Evolutionary conservation across 1,140 invertebrate species (phyloP).

Genomic region (Lordiphosa mommai): DNA sequence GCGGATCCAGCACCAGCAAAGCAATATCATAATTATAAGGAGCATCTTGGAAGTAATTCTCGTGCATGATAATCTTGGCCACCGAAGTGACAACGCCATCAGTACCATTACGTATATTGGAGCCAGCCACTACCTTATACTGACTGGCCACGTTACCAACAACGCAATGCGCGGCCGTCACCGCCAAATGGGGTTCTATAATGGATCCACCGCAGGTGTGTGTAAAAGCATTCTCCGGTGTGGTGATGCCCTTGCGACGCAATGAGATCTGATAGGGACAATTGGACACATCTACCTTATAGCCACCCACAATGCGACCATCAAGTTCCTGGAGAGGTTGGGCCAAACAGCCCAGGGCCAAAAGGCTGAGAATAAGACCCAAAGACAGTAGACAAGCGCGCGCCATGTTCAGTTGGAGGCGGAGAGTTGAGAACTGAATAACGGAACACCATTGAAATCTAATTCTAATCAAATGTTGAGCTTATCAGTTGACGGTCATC

Average conservation of each 20-base stretch:
- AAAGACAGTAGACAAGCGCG: constrained; percentile 21
- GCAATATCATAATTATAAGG: constrained; percentile 67
- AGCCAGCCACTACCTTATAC: constrained; percentile 56
- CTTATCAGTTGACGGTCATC: constrained; percentile 39
- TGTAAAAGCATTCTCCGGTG: constrained; percentile 24
- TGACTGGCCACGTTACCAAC: constrained; percentile 52
- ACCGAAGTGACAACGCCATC: constrained; percentile 66
- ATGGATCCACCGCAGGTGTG: constrained; percentile 83
- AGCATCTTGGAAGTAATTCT: constrained; percentile 46
- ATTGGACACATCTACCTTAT: constrained; percentile 25
- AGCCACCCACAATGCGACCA: constrained; percentile 66
- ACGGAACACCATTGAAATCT: not conserved
- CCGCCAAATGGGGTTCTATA: constrained; percentile 39
- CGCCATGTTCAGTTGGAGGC: constrained; percentile 20
- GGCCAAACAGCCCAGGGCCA: not conserved
- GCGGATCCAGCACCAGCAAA: constrained; percentile 41
- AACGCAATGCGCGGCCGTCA: constrained; percentile 77
- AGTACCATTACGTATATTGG: constrained; percentile 36
- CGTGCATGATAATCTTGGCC: constrained; percentile 66
- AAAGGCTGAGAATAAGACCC: constrained; percentile 1
- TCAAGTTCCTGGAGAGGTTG: constrained; percentile 37
- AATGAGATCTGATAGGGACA: constrained; percentile 68
- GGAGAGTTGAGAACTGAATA: constrained; percentile 23
- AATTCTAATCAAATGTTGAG: not conserved
- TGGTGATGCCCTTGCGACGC: constrained; percentile 45